Base-by-base conservation (phyloP, 2,888 invertebrate genomes). In the Exephanes ischioxanthus region DNA sequence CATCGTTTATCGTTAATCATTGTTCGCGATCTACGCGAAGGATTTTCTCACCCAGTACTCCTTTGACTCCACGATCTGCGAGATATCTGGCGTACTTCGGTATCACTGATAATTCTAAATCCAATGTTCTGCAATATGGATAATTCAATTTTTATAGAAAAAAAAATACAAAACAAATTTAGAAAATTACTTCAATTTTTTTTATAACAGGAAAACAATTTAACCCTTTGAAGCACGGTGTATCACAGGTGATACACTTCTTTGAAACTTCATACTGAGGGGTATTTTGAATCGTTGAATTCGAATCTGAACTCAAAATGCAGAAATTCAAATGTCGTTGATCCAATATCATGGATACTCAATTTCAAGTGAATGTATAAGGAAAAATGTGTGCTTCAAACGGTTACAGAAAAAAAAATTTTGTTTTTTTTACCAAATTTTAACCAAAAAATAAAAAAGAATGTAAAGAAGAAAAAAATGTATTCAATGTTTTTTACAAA, bases 41-140 rank as follows among this genome's bases (percentile, higher is more conserved):
- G n/a, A 22, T 2, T 53, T 9, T 14, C 82, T 81, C 94, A 97
- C 97, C 97, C 84, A 97, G 94, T 53, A 97, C 95, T 3, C 96
- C 96, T 83, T 95, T 95, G 63, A 97, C 95, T 45, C 96, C 96
- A 72, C 95, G 95, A 33, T 95, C 94, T 19, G 94, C 94, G 68
- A 97, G 94, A 91, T 95, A 96, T 87, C 95, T 94, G 0, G 97
- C 97, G 92, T 97, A 98, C 1, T 94, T 90, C 2, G 96, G 95
- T 75, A 97, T 95, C 2, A 94, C 92, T 0, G 94, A 92, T 79
- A 95, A 84, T 67, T 93, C 91, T 61, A 93, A 72, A 41, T 76
- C 37, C 37, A 80, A 71, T 51, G 67, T 86, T 71, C 77, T 80
- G 22, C 16, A 67, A 76, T 66, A 37, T 72, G 26, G 19, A 41